Base-by-base conservation (phyloP, 2,113 vertebrate species). In the Anthoscopus minutus region DNA sequence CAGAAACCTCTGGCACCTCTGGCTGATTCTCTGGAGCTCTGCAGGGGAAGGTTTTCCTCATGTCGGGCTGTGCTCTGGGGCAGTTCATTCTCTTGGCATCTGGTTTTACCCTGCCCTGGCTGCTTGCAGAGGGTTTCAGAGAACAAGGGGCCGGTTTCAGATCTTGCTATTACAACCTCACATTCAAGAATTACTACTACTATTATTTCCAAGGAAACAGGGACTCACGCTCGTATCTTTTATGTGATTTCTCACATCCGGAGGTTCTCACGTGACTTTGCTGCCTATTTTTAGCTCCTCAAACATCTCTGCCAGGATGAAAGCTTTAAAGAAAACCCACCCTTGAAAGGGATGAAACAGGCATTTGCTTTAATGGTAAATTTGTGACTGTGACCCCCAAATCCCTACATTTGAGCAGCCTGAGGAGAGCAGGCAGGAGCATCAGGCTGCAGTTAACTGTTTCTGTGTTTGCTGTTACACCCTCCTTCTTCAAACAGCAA, bases 161-260 rank as follows among this genome's bases (percentile, higher is more conserved):
- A 79, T 67, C 93, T 90, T 13, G 4, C 86, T 70, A 11, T 78
- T 78, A 54, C 88, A 89, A 80, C 73, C 81, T 91, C 78, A 9
- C 61, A 22, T 91, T 88, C 94, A 91, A 76, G 93, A 96, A 95
- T 96, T 97, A 97, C 96, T 97, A 97, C 95, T 96, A 97, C 94
- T 96, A 95, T 86, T 96, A 97, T 97, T 97, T 97, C 97, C 96
- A 97, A 97, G 97, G 97, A 97, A 97, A 97, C 97, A 28, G 93
- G 88, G 93, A 91, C 95, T 93, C 88, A 72, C 7, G 4, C 93
- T 91, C 79, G 0, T 95, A 95, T 94, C 95, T 97, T 97, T 97
- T 95, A 97, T 97, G 94, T 95, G 95, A 94, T 96, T 96, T 96
- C 92, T 96, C 96, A 94, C 95, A 97, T 96, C 88, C 90, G 91